Evolutionary conservation across 2,113 vertebrate genomes (phyloP).

Genomic region (Hipposideros armiger): DNA sequence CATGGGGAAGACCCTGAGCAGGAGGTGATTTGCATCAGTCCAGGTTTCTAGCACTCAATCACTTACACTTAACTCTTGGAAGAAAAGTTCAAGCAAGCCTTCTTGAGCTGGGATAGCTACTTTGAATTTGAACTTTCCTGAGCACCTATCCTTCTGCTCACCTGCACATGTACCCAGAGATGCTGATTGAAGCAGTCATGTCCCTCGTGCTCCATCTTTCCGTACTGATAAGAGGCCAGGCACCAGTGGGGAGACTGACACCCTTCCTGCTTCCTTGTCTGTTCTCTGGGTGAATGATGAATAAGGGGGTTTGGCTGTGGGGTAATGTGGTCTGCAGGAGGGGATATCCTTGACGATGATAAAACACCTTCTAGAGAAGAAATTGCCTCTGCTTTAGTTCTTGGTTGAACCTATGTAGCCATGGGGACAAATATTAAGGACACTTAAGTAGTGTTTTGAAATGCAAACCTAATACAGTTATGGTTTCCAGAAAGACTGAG

Average conservation of each 20-base stretch:
- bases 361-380: background rate
- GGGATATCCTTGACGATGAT: background rate
- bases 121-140: background rate
- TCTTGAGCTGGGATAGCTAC: background rate
- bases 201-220: background rate
- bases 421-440: background rate
- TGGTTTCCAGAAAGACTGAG: constrained; percentile 39
- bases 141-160: background rate
- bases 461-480: background rate
- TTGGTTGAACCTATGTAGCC: background rate
- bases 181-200: background rate
- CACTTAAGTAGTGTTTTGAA: constrained; percentile 20
- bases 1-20: too few species aligned
- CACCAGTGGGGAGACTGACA: background rate
- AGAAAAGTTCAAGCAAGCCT: background rate
- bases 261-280: background rate
- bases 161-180: background rate
- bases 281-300: background rate
- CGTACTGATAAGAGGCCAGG: background rate
- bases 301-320: background rate
- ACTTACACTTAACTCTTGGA: background rate
- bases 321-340: background rate
- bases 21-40: too few species aligned
- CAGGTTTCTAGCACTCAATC: background rate
- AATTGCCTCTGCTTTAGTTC: background rate